Base-by-base conservation (phyloP, 2,113 vertebrate species). In the Otus sunia region DNA sequence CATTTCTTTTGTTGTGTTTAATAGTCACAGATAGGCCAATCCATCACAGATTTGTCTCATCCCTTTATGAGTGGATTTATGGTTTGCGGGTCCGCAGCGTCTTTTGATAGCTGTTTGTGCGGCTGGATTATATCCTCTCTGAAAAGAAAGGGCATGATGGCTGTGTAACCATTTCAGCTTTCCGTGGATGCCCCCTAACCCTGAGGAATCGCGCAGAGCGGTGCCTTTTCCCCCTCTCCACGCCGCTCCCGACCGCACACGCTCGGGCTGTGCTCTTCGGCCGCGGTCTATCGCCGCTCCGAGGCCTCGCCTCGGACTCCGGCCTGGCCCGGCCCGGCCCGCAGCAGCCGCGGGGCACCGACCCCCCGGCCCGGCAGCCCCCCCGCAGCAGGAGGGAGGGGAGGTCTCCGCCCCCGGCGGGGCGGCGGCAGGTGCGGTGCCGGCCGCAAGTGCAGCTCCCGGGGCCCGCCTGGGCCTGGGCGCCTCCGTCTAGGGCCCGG, bases 131-230 rank as follows among this genome's bases (percentile, higher is more conserved):
- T 6, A 66, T 15, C 27, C 20, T 23, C 21, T 23, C 23, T 30
- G 60, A 43, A 22, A 41, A 27, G 19, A 49, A 30, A 8, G 17
- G 19, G n/a, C 12, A 2, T 1, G 27, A 32, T 9, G 66, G 29
- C 30, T 75, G 59, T 36, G 36, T 22, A 47, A 15, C 34, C 6
- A 0, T 30, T 39, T 25, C 76, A 4, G 15, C 7, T 36, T 50
- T 30, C 13, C 45, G n/a, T 5, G 45, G 23, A 15, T 19, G 25
- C 10, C 19, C n/a, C 27, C 43, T 7, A 8, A 27, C 29, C 2
- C 59, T 1, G 25, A 17, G 41, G 19, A 15, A 10, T 1, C 4
- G 18, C 2, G 0, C 27, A 4, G 27, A 27, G 34, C 3, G 1
- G n/a, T 5, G 49, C 30, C 43, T 29, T 8, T 19, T 15, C 26